Conservation (phyloP, 2,113 vertebrate species). For the Pimephales promelas region DNA sequence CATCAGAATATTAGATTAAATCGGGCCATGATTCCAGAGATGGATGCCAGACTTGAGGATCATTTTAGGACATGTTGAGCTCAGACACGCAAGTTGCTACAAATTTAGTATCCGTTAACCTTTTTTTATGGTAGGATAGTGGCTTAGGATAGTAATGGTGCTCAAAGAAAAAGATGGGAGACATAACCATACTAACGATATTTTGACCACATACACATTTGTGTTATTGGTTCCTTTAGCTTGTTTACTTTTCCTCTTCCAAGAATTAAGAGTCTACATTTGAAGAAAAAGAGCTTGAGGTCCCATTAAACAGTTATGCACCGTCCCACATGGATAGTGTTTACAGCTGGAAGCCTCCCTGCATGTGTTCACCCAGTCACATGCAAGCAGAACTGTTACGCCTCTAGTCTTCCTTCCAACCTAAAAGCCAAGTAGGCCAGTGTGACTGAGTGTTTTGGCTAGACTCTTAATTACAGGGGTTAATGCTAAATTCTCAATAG, state of each 20-base stretch:
- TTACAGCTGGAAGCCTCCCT: neutral
- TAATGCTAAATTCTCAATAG: constrained; percentile 18
- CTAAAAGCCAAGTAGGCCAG: constrained; percentile 38
- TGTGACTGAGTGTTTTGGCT: constrained; percentile 21
- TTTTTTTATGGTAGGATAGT: neutral
- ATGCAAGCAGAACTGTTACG: constrained; percentile 7
- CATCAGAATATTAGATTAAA: constrained; percentile 56
- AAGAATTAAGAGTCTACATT: constrained; percentile 44
- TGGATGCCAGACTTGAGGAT: constrained; percentile 9
- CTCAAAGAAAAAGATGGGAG: neutral
- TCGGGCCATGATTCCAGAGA: constrained; percentile 31
- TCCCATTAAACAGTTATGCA: constrained; percentile 8
- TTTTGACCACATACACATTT: constrained; percentile 16
- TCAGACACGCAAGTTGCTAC: neutral
- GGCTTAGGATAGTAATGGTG: neutral
- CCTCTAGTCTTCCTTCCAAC: neutral
- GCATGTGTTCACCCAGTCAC: constrained; percentile 44
- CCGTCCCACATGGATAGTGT: neutral
- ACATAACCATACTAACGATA: neutral
- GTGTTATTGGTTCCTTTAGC: neutral
- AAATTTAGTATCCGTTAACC: neutral
- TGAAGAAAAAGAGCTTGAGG: constrained; percentile 17
- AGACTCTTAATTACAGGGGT: constrained; percentile 33
- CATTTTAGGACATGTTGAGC: constrained; percentile 55
- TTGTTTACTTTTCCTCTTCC: constrained; percentile 64